Percentiles rank a stretch among this genome's conserved stretches.
phyloP scores from a whole-genome alignment of 2,797 vertebrate species.

The Mastacembelus armatus region DNA sequence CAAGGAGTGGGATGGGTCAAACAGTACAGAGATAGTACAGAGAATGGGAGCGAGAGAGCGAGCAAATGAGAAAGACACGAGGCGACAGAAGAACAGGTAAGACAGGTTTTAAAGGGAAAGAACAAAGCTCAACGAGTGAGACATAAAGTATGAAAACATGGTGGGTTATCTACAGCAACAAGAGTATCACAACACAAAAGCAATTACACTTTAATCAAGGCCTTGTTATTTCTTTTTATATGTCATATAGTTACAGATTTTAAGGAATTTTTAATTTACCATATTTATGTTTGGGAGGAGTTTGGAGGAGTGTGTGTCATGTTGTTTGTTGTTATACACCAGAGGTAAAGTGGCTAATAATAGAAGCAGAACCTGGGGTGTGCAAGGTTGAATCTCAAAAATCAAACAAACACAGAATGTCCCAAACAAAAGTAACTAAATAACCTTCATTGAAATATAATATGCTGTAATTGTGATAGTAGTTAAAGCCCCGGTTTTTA shows the following conservation, averaged over 20 bases:
- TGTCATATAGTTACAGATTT: neutral
- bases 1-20: slow-evolving; percentile 71
- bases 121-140: slow-evolving; percentile 28
- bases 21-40: slow-evolving; percentile 11
- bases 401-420: neutral
- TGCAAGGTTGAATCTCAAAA: slow-evolving; percentile 21
- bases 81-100: slow-evolving; percentile 69
- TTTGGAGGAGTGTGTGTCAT: slow-evolving; percentile 4
- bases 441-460: neutral
- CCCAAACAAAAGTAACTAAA: neutral
- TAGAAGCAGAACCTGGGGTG: slow-evolving; percentile 35
- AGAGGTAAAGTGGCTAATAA: neutral
- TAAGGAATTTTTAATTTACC: neutral
- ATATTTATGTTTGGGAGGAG: neutral
- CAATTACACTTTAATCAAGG: neutral
- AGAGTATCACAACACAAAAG: neutral
- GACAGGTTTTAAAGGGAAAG: slow-evolving; percentile 77
- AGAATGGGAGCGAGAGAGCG: slow-evolving; percentile 18
- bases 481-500: neutral
- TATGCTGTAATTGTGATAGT: neutral
- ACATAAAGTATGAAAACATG: slow-evolving; percentile 1
- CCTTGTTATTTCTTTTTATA: neutral
- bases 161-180: neutral
- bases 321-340: neutral
- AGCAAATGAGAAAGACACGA: slow-evolving; percentile 5